A percentile compares a stretch with the other conserved stretches of the same genome.
Evolutionary conservation across 2,113 vertebrate genomes (phyloP).

Genomic region (Ginglymostoma cirratum): DNA sequence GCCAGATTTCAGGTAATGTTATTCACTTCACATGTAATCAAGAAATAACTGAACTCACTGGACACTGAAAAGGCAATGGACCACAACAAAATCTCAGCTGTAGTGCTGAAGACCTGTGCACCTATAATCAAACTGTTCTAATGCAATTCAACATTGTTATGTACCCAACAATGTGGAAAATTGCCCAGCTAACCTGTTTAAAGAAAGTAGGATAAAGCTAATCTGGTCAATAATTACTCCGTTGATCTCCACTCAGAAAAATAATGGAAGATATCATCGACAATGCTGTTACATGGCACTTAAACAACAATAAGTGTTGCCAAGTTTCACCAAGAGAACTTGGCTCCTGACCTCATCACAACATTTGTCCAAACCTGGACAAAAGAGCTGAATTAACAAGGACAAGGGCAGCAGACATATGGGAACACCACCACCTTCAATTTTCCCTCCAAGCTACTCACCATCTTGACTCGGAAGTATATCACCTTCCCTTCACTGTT

Average conservation of each 20-base stretch:
- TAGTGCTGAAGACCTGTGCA: background rate
- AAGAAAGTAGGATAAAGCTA: background rate
- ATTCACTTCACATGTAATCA: background rate
- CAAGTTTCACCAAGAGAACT: no score
- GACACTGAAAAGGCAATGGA: background rate
- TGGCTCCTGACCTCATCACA: no score
- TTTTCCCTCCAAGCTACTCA: no score
- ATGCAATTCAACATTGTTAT: background rate
- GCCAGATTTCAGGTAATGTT: background rate
- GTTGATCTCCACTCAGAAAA: background rate
- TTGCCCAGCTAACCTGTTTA: background rate
- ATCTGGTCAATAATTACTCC: background rate
- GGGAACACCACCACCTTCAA: no score
- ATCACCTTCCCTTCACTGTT: no score
- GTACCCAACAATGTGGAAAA: background rate
- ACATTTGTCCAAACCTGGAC: no score
- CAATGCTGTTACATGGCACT: background rate
- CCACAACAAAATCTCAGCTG: background rate
- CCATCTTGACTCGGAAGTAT: no score
- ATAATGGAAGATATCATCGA: background rate
- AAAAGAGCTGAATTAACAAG: no score
- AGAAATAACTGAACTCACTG: background rate
- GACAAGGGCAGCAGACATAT: no score
- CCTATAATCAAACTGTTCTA: background rate
- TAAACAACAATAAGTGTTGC: no score